A percentile compares a stretch with the other conserved stretches of the same genome.
These are phyloP conservation scores for Hyperoodon ampullatus DNA, from an alignment of 2,113 vertebrate species.

Conservation along the genomic window DNA sequence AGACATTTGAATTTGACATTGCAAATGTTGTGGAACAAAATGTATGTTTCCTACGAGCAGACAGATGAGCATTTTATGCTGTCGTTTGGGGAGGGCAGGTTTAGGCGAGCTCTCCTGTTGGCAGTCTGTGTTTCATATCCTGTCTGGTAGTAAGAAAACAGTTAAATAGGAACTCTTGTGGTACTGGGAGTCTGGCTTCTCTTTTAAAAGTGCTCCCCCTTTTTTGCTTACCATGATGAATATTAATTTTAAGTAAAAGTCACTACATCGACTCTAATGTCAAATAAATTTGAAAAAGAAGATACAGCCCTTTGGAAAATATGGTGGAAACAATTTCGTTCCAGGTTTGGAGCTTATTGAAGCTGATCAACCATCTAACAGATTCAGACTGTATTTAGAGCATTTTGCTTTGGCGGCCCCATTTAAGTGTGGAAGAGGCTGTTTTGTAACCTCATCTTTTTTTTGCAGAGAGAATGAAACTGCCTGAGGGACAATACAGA, in stretches of 20 bases:
- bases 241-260: conserved; percentile 49
- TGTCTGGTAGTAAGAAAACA: background rate
- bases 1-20: background rate
- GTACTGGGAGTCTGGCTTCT: background rate
- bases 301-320: background rate
- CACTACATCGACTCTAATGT: background rate
- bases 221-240: conserved; percentile 4
- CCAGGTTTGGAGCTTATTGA: background rate
- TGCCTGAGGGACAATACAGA: background rate
- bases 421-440: background rate
- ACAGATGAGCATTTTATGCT: background rate
- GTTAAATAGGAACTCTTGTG: background rate
- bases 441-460: conserved; percentile 30
- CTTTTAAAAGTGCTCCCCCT: background rate
- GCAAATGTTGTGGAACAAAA: background rate
- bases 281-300: conserved; percentile 48
- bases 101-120: background rate
- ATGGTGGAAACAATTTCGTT: background rate
- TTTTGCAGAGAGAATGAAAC: background rate
- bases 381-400: conserved; percentile 2
- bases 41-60: background rate
- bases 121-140: background rate
- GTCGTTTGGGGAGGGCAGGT: background rate
- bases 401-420: background rate
- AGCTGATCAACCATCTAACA: background rate